These are phyloP conservation scores for Drosophila anceps DNA, from an alignment of 2,888 invertebrate genomes.

Conservation along the genomic window DNA sequence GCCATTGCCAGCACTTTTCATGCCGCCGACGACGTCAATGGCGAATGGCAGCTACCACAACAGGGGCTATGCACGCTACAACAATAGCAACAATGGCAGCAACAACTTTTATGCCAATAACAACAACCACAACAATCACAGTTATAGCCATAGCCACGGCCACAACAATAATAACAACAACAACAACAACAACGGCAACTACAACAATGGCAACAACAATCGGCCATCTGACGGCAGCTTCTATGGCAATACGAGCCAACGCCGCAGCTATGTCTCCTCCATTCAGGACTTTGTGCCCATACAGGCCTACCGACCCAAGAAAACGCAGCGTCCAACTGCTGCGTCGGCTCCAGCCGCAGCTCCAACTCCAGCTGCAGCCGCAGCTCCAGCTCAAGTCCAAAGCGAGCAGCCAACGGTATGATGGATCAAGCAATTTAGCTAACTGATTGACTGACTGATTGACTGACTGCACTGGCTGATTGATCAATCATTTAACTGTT, in stretches of 20 bases:
- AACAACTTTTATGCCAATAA: not conserved
- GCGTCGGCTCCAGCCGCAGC: not conserved
- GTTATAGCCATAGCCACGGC: not conserved
- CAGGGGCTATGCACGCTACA: conserved; percentile 7
- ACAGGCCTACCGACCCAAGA: conserved; percentile 63
- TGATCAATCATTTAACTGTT: too few species aligned
- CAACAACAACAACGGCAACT: not conserved
- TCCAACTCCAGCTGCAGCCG: not conserved
- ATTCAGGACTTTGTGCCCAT: conserved; percentile 69
- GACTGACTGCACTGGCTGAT: not conserved
- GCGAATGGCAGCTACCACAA: too few species aligned
- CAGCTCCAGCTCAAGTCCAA: not conserved
- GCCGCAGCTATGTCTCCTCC: conserved; percentile 28
- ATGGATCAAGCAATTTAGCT: not conserved
- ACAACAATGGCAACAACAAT: conserved; percentile 3
- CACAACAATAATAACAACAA: not conserved
- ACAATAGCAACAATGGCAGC: conserved; percentile 1
- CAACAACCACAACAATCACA: not conserved
- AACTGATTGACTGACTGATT: not conserved
- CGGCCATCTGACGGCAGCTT: not conserved
- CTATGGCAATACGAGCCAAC: not conserved
- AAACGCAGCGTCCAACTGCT: not conserved
- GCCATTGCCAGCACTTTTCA: not conserved
- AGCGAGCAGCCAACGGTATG: not conserved
- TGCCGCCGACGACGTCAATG: conserved; percentile 1